These are phyloP conservation scores for Chionis minor DNA, from an alignment of 2,113 vertebrate genomes.

Conservation along the genomic window DNA sequence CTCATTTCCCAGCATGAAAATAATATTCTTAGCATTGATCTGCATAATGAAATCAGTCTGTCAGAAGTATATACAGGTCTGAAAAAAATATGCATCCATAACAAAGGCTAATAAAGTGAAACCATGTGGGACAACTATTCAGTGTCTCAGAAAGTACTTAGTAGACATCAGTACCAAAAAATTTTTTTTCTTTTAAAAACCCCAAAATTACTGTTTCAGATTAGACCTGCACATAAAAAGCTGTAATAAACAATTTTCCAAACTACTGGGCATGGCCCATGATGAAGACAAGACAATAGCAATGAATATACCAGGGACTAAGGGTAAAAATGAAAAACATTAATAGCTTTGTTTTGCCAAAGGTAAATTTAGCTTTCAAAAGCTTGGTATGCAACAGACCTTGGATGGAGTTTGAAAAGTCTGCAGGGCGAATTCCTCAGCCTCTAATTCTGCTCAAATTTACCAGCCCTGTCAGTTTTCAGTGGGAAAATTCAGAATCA, in stretches of 20 bases:
- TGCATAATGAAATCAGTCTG: slow-evolving; percentile 8
- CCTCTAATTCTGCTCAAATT: not conserved
- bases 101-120: not conserved
- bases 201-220: not conserved
- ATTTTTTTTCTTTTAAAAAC: not conserved
- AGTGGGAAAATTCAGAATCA: not conserved
- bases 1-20: not conserved
- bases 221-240: not conserved
- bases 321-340: not conserved
- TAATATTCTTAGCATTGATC: not conserved
- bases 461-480: not conserved
- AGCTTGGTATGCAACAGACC: not conserved
- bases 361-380: not conserved
- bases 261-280: not conserved
- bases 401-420: not conserved
- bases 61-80: not conserved
- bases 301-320: not conserved
- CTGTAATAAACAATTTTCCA: not conserved
- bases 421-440: not conserved
- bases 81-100: not conserved
- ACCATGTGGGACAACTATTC: not conserved
- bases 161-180: not conserved
- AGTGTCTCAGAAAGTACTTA: not conserved
- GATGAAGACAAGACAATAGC: not conserved
- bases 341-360: not conserved